Conservation (phyloP, 2,888 invertebrate species). For the Agrenia bidenticulata region DNA sequence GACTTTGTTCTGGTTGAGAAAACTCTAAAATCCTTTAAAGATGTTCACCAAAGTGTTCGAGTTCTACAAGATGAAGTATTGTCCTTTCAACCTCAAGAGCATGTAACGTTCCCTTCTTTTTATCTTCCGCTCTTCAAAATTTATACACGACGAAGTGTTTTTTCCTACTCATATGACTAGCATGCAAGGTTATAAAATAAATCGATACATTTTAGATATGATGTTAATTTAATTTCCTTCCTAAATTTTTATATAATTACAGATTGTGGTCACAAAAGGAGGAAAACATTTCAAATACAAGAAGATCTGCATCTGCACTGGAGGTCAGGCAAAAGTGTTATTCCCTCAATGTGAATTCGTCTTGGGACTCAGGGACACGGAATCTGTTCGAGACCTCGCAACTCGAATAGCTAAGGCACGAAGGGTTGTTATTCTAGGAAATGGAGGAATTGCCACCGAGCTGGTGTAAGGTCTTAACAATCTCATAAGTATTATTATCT, state of each 20-base stretch:
- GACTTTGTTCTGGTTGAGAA: conserved; percentile 84
- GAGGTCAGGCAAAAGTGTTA: conserved; percentile 81
- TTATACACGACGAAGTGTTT: neutral
- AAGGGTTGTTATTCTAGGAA: conserved; percentile 83
- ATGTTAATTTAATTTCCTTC: conserved; percentile 8
- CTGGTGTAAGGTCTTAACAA: conserved; percentile 63
- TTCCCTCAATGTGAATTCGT: conserved; percentile 64
- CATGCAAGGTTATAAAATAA: too few relatives aligned
- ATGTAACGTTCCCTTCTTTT: too few relatives aligned
- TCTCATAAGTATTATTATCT: neutral
- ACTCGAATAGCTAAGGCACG: conserved; percentile 67
- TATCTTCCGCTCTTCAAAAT: too few relatives aligned
- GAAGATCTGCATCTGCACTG: conserved; percentile 86
- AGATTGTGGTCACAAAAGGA: conserved; percentile 61
- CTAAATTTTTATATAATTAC: conserved; percentile 12
- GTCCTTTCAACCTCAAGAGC: conserved; percentile 54
- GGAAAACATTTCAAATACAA: conserved; percentile 68
- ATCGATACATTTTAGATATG: conserved; percentile 24
- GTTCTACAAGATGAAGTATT: conserved; percentile 61
- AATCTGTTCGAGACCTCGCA: conserved; percentile 81
- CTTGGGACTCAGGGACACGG: conserved; percentile 89
- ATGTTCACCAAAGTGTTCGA: conserved; percentile 65
- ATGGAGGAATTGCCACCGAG: conserved; percentile 99
- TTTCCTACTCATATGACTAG: neutral
- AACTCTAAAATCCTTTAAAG: conserved; percentile 63